These are phyloP conservation scores for Trissonchulus latispiculum DNA, from an alignment of 2,888 invertebrate genomes.

Conservation along the genomic window DNA sequence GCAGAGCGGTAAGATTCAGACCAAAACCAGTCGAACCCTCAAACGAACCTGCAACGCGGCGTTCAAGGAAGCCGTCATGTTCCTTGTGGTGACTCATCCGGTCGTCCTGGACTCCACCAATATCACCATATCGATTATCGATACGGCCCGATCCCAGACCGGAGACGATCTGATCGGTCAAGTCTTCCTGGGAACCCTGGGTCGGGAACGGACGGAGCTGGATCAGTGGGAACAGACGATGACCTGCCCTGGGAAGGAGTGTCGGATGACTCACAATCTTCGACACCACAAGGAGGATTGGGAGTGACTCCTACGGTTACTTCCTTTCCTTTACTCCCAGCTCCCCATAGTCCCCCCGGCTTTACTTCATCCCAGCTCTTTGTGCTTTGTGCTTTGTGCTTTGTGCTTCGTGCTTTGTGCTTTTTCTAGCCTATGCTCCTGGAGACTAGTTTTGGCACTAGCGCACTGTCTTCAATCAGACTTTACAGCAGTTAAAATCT, in stretches of 20 bases:
- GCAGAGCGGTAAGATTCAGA: conserved; percentile 38
- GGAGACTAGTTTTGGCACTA: too few relatives aligned
- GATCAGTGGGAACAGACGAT: conserved; percentile 46
- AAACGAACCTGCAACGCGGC: conserved; percentile 28
- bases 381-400: too few relatives aligned
- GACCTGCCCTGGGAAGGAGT: conserved; percentile 42
- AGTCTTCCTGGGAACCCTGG: conserved; percentile 39
- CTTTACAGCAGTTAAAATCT: too few relatives aligned
- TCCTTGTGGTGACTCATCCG: conserved; percentile 40
- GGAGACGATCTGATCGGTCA: conserved; percentile 47
- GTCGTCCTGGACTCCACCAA: conserved; percentile 44
- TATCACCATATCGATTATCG: conserved; percentile 42
- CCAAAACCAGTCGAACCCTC: conserved; percentile 40
- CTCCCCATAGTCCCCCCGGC: too few relatives aligned
- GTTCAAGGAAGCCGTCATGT: conserved; percentile 38
- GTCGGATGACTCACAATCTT: conserved; percentile 42
- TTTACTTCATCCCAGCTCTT: too few relatives aligned
- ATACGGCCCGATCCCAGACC: conserved; percentile 40
- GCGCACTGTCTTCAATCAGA: too few relatives aligned
- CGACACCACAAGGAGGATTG: conserved; percentile 18
- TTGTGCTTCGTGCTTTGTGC: too few relatives aligned
- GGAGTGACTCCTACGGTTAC: too few relatives aligned
- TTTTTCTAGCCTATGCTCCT: too few relatives aligned
- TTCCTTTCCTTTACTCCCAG: too few relatives aligned
- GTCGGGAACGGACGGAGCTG: conserved; percentile 44